phyloP scores from a whole-genome alignment of 2,888 invertebrate genomes.

The Brachylomia viminalis region DNA sequence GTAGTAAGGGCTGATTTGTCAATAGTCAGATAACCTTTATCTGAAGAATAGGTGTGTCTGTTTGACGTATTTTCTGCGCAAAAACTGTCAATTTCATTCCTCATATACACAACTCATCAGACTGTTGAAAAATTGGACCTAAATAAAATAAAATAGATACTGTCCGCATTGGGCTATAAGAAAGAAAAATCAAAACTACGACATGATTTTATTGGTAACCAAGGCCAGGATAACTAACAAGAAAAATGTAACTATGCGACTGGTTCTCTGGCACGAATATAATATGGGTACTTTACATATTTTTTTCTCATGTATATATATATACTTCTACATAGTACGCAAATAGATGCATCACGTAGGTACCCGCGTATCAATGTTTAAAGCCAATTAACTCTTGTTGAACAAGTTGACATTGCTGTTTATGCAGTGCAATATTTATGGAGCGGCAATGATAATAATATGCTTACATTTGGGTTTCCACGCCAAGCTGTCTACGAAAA shows the following conservation, averaged over 20 bases:
- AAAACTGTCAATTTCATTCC: too few relatives aligned
- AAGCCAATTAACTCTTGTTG: conserved; percentile 64
- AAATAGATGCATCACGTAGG: conserved; percentile 35
- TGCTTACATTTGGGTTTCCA: conserved; percentile 2
- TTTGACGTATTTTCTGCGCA: too few relatives aligned
- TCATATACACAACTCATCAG: too few relatives aligned
- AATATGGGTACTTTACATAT: conserved; percentile 23
- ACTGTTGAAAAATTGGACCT: too few relatives aligned
- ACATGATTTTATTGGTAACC: not conserved
- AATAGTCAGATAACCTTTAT: too few relatives aligned
- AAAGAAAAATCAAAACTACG: not conserved
- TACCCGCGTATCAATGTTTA: conserved; percentile 49
- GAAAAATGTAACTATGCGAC: not conserved
- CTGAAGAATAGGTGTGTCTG: too few relatives aligned
- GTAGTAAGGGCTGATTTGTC: too few relatives aligned
- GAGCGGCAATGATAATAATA: conserved; percentile 26
- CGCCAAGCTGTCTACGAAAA: conserved; percentile 34
- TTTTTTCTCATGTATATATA: conserved; percentile 21
- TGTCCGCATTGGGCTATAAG: not conserved
- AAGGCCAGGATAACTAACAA: not conserved
- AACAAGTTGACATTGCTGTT: conserved; percentile 58
- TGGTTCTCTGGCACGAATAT: not conserved
- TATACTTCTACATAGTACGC: not conserved
- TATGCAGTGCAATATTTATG: conserved; percentile 38
- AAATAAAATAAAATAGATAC: not conserved